Evolutionary conservation across 2,113 vertebrate genomes (phyloP).

Genomic region (Aspidoscelis tigris): DNA sequence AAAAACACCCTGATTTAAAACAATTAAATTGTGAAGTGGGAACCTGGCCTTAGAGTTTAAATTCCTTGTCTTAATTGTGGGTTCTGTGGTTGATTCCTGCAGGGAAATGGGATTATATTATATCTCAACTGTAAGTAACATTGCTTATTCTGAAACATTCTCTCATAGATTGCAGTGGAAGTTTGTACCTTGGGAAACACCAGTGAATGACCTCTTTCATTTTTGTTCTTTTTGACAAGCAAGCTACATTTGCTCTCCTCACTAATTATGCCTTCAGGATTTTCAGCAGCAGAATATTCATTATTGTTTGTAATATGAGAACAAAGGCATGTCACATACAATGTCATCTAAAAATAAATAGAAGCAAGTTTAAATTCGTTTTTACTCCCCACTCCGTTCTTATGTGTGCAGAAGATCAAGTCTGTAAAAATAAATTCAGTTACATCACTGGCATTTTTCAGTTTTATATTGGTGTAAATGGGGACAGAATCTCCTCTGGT

Average conservation of each 20-base stretch:
- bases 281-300: conserved; percentile 45
- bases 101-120: background rate
- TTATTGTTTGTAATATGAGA: conserved; percentile 51
- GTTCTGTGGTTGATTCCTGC: background rate
- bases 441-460: conserved; percentile 41
- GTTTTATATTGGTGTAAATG: conserved; percentile 37
- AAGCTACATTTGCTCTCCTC: conserved; percentile 22
- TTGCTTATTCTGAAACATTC: background rate
- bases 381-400: conserved; percentile 15
- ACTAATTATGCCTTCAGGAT: conserved; percentile 48
- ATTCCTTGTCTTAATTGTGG: background rate
- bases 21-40: no score
- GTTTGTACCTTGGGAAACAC: conserved; percentile 26
- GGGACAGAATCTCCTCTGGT: conserved; percentile 9
- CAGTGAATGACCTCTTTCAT: background rate
- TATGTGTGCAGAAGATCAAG: conserved; percentile 7
- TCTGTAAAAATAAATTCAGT: conserved; percentile 14
- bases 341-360: conserved; percentile 32
- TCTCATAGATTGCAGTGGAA: background rate
- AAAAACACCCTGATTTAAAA: no score
- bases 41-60: no score
- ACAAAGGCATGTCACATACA: conserved; percentile 44
- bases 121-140: background rate
- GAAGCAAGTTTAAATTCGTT: conserved; percentile 43
- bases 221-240: conserved; percentile 37